A percentile compares a stretch with the other conserved stretches of the same genome.
phyloP scores from a whole-genome alignment of 37 sponge, comb jelly and placozoan genomes.

The Eunapius fragilis region DNA sequence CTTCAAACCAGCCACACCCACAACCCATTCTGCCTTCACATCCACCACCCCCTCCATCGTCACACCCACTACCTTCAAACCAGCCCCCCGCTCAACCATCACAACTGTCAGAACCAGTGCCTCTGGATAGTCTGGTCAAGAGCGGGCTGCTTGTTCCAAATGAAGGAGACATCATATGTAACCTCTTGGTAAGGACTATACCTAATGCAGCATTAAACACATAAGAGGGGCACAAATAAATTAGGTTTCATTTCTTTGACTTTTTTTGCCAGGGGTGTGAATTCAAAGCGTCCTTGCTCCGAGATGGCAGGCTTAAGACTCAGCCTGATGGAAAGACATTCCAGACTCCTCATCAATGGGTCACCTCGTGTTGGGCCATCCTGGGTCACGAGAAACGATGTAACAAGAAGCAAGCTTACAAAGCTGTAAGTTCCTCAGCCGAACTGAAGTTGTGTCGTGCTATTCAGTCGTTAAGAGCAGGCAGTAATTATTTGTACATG shows the following conservation, averaged over 20 bases:
- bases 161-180: slow-evolving; percentile 13
- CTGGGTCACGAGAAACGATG: slow-evolving; percentile 62
- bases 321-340: slow-evolving; percentile 21
- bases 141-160: slow-evolving; percentile 36
- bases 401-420: slow-evolving; percentile 51
- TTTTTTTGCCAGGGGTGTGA: slow-evolving; percentile 57
- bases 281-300: slow-evolving; percentile 51
- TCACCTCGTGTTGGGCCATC: slow-evolving; percentile 61
- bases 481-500: too few relatives aligned
- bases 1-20: not conserved
- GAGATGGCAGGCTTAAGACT: slow-evolving; percentile 21
- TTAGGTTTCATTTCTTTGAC: too few relatives aligned
- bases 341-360: slow-evolving; percentile 54
- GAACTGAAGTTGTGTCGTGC: too few relatives aligned
- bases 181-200: slow-evolving; percentile 45
- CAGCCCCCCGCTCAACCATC: slow-evolving; percentile 22
- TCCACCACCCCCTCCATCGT: not conserved
- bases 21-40: not conserved
- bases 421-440: slow-evolving; percentile 27
- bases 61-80: slow-evolving; percentile 38
- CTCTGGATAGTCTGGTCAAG: slow-evolving; percentile 50
- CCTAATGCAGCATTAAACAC: too few relatives aligned
- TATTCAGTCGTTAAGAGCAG: too few relatives aligned
- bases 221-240: too few relatives aligned
- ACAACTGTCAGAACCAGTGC: slow-evolving; percentile 62